Conservation (phyloP, 2,113 vertebrate genomes). For the Rhinolophus ferrumequinum region DNA sequence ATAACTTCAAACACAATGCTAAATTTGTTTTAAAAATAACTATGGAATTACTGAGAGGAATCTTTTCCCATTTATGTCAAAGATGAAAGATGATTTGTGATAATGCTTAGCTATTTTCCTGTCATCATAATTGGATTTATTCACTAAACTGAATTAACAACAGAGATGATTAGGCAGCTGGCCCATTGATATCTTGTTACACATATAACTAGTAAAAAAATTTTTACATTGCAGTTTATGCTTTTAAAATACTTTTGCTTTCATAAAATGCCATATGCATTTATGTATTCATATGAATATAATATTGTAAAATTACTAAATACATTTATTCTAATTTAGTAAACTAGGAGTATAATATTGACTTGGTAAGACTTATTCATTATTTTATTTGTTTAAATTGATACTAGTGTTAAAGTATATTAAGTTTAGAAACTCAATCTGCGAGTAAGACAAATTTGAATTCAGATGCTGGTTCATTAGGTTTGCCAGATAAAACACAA, state of each 20-base stretch:
- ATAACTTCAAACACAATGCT: constrained; percentile 80
- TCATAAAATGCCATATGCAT: constrained; percentile 60
- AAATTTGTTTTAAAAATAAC: constrained; percentile 80
- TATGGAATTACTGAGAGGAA: constrained; percentile 72
- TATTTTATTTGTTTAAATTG: constrained; percentile 53
- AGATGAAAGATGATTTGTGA: constrained; percentile 80
- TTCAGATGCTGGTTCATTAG: not conserved
- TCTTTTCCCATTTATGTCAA: constrained; percentile 73
- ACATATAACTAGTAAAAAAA: constrained; percentile 39
- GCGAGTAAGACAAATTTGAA: not conserved
- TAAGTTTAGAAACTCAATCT: constrained; percentile 11
- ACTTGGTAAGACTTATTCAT: not conserved
- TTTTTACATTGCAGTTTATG: not conserved
- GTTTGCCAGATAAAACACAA: constrained; percentile 47
- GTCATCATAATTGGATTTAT: constrained; percentile 69
- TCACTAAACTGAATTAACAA: constrained; percentile 69
- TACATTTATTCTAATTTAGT: constrained; percentile 56
- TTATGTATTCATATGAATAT: constrained; percentile 51
- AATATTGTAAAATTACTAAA: constrained; percentile 45
- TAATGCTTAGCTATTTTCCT: constrained; percentile 75
- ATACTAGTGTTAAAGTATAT: not conserved
- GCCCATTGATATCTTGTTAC: constrained; percentile 37
- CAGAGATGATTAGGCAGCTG: constrained; percentile 38
- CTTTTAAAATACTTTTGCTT: constrained; percentile 62
- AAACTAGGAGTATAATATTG: constrained; percentile 30